Base-by-base conservation (phyloP, 30 jellyfish, hydroid and myxozoan species). In the Nemopilema nomurai region DNA sequence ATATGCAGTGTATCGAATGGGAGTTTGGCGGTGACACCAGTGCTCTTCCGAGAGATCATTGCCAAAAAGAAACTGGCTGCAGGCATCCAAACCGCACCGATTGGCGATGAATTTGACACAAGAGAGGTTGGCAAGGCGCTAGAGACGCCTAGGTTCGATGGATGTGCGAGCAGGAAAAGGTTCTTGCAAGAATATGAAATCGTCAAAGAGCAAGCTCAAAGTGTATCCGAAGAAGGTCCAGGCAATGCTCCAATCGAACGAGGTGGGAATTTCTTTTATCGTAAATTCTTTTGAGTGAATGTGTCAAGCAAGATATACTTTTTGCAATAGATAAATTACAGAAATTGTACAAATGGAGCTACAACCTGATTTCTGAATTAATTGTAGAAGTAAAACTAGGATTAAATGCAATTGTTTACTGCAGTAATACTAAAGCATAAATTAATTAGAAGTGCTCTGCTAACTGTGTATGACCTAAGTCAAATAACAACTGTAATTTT, bases 1-100 rank as follows among this genome's bases (percentile, higher is more conserved):
- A 70, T 82, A 19, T 82, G 91, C 84, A 82, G 84, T 71, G 91
- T 82, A 17, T 69, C 84, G 19, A 82, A 49, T 41, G 91, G 85
- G 21, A 70, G 62, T 52, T 79, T 82, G n/a, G 91, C 91, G 9
- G 84, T 82, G 1, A 82, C 83, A 16, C 91, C 91, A 57, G 71
- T 51, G 49, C 28, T 82, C 1, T 13, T 82, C 21, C 80, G 79
- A 13, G 69, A 62, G 52, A 69, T 82, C 72, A 67, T 82, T 25
- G 4, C 49, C 68, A 57, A 51, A 66, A 70, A 67, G 72, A 30
- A 22, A 31, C 31, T 65, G 1, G 27, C 29, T 18, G 57, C 28
- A 31, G 33, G 67, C 66, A 26, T 80, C 25, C n/a, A 69, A 18
- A 41, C 28, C 41, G 62, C 70, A 32, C 82, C 18, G 26, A 19